Percentiles rank a stretch among this genome's conserved stretches.
phyloP scores from a whole-genome alignment of 2,797 vertebrate species.

The Lepilemur ruficaudatus region DNA sequence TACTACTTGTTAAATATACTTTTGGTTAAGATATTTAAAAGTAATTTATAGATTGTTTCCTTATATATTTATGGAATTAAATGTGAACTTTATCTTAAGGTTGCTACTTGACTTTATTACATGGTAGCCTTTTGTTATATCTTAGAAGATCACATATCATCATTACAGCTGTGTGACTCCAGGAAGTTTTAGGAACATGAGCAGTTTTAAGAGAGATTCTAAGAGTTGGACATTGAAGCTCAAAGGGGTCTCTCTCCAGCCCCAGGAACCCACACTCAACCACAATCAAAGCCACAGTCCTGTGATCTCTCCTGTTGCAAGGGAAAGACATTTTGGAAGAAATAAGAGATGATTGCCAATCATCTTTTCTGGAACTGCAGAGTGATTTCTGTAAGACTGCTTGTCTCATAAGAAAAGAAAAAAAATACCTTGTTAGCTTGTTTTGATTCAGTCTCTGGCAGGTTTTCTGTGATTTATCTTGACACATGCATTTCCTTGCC shows the following conservation, averaged over 20 bases:
- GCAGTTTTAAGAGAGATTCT: not conserved
- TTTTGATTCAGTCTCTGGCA: not conserved
- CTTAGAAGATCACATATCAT: not conserved
- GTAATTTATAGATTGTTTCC: not conserved
- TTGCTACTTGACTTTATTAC: not conserved
- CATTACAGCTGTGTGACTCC: not conserved
- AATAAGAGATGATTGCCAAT: not conserved
- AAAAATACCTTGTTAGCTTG: not conserved
- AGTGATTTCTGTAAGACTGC: not conserved
- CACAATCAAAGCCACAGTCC: not conserved
- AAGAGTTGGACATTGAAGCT: not conserved
- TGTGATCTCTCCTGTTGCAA: not conserved
- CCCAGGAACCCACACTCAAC: not conserved
- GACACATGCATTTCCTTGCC: not conserved
- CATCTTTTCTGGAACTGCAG: not conserved
- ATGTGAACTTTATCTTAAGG: not conserved
- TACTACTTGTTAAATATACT: not conserved
- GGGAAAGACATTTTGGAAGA: not conserved
- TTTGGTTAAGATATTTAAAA: not conserved
- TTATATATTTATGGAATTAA: not conserved
- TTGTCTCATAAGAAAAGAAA: not conserved
- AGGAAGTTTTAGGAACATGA: not conserved
- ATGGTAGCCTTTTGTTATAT: not conserved
- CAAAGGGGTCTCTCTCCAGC: not conserved
- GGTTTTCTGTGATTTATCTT: not conserved